These are phyloP conservation scores for Dunckerocampus dactyliophorus DNA, from an alignment of 2,113 vertebrate species.

Conservation along the genomic window DNA sequence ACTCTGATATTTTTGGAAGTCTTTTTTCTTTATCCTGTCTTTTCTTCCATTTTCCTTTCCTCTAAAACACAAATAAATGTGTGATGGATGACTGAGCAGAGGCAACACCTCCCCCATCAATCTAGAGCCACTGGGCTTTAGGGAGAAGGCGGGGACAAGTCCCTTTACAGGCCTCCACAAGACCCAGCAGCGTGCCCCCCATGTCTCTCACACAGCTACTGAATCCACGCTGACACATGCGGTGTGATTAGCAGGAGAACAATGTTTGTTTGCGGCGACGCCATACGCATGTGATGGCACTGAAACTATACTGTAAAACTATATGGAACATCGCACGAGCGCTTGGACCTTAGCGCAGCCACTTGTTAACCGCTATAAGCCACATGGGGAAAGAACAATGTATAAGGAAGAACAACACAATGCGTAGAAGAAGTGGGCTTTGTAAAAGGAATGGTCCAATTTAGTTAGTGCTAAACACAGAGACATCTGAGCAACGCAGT, in stretches of 20 bases:
- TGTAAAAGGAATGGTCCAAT: constrained; percentile 66
- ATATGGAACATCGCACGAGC: constrained; percentile 8
- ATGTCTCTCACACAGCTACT: constrained; percentile 32
- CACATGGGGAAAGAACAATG: constrained; percentile 44
- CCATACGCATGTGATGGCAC: background rate
- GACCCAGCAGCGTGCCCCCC: constrained; percentile 40
- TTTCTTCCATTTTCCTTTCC: constrained; percentile 60
- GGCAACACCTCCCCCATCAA: constrained; percentile 76
- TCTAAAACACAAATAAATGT: constrained; percentile 76
- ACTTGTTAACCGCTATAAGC: constrained; percentile 2
- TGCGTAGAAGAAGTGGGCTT: constrained; percentile 24
- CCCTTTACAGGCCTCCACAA: constrained; percentile 57
- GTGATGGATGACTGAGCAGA: constrained; percentile 75
- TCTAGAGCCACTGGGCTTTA: constrained; percentile 40
- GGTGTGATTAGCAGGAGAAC: background rate
- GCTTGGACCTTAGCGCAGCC: background rate
- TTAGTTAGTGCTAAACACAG: constrained; percentile 56
- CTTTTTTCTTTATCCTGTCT: constrained; percentile 55
- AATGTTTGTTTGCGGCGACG: constrained; percentile 1
- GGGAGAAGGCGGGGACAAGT: constrained; percentile 39
- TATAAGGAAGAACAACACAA: constrained; percentile 16
- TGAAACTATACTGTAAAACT: background rate
- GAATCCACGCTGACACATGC: constrained; percentile 26
- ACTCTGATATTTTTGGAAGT: constrained; percentile 72
- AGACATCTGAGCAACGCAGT: constrained; percentile 56